Evolutionary conservation across 2,113 vertebrate genomes (phyloP), one percentile per base, ranked within the genome.

Genomic region (Todiramphus saurophagus): DNA sequence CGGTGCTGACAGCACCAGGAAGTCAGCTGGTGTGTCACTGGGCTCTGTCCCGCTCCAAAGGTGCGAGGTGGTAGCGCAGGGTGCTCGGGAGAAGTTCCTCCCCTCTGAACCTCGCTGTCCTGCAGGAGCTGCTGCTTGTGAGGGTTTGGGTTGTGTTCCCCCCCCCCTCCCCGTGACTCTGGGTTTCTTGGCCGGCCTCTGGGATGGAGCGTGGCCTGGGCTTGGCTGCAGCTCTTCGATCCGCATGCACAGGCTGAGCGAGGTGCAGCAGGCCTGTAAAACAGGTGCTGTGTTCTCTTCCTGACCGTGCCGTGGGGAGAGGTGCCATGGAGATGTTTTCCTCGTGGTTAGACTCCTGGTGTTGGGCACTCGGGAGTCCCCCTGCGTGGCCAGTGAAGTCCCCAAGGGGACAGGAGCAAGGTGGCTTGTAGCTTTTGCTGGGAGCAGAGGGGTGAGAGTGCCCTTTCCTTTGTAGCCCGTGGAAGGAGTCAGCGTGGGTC

Each of bases 171-270:
- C 25, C 53, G 41, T 43, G 28, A 0, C 46, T 74, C 23, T 23
- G 44, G 46, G 2, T 9, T 68, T 33, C 43, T 13, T 30, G 53
- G 17, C 31, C 56, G 70, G 41, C 19, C 11, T 39, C 24, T 72
- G 66, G 77, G 23, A 8, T 73, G 62, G 35, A 58, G 43, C 43
- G 0, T 2, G 51, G 72, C 67, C 24, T 48, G 1, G 55, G 10
- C 15, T 16, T 37, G 39, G 51, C 60, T 77, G 4, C 59, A 46
- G 9, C 24, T 31, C 30, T 13, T 79, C 15, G 24, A 25, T 58
- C 11, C 9, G 25, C 27, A 2, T 0, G 4, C 11, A 0, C 8
- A 43, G 80, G 31, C 68, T 0, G 6, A 33, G n/a, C 2, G 4
- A 41, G 37, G 39, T 35, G 58, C 30, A 17, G n/a, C 51, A 37